Conservation (phyloP, 2,113 vertebrate genomes). For the Tonatia bakeri region DNA sequence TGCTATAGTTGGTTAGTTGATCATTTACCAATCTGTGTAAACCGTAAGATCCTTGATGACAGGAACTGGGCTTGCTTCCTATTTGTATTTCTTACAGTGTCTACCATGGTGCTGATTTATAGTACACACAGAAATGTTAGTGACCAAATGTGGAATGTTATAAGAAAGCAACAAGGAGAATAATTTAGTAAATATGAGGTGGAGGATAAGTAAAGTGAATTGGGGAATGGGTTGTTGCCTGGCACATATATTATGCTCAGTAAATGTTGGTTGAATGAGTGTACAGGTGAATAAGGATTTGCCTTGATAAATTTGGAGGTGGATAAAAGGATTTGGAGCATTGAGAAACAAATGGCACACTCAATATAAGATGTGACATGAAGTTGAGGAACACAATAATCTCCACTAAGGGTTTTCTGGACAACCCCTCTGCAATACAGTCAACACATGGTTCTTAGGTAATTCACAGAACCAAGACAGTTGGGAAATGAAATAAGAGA, state of each 20-base stretch:
- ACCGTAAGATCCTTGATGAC: neutral
- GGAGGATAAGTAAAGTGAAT: neutral
- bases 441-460: neutral
- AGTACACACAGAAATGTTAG: neutral
- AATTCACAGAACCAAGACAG: neutral
- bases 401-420: neutral
- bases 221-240: neutral
- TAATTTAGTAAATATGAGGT: neutral
- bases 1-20: neutral
- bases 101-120: neutral
- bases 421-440: neutral
- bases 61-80: neutral
- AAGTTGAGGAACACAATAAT: neutral
- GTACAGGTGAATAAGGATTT: neutral
- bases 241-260: neutral
- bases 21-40: neutral
- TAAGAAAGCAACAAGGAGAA: neutral
- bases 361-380: neutral
- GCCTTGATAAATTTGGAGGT: neutral
- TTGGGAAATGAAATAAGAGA: neutral
- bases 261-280: neutral
- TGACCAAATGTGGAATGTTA: neutral
- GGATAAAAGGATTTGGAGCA: neutral
- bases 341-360: neutral
- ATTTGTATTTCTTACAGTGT: neutral